phyloP scores from a whole-genome alignment of 2,113 vertebrate species.

The Chloropsis cyanopogon region DNA sequence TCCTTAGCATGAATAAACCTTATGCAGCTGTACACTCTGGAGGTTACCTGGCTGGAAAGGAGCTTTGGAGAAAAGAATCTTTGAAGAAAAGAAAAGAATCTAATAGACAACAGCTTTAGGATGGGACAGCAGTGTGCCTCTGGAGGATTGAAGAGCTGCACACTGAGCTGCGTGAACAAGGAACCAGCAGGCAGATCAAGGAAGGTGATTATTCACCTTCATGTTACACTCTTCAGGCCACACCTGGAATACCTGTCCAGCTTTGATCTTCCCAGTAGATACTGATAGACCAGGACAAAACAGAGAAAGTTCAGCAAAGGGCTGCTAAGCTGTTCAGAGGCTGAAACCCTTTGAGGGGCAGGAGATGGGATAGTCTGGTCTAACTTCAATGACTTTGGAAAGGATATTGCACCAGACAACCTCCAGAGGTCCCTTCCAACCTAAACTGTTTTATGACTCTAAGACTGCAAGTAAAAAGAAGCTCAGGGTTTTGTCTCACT shows the following conservation, averaged over 20 bases:
- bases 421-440: not conserved
- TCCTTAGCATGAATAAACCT: not conserved
- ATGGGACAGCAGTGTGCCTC: rapidly evolving
- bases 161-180: not conserved
- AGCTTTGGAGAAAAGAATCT: not conserved
- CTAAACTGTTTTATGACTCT: not conserved
- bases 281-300: not conserved
- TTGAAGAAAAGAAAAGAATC: no score
- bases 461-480: not conserved
- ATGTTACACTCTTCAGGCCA: not conserved
- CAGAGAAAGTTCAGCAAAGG: not conserved
- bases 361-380: not conserved
- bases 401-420: not conserved
- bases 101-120: not conserved
- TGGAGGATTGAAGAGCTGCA: not conserved
- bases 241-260: not conserved
- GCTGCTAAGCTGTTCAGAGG: not conserved
- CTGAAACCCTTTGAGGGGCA: not conserved
- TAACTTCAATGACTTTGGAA: not conserved
- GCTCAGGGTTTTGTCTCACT: not conserved
- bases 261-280: not conserved
- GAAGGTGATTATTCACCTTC: not conserved
- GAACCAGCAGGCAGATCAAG: not conserved
- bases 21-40: not conserved
- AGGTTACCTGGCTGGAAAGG: not conserved